Conservation (phyloP, 2,797 vertebrate genomes). For the Channallabes apus region DNA sequence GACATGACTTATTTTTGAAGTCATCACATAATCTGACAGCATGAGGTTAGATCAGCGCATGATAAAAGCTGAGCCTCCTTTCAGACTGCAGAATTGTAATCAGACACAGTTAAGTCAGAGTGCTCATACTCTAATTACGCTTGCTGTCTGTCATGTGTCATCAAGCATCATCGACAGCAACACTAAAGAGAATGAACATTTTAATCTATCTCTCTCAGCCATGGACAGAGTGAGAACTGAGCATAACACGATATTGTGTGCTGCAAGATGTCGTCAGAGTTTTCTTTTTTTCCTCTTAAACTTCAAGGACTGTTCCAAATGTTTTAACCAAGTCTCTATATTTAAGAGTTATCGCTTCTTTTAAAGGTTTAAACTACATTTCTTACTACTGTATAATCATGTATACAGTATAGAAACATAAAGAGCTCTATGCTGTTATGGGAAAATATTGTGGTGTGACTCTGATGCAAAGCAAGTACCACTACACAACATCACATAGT, state of each 20-base stretch:
- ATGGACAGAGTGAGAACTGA: not conserved
- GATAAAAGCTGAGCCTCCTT: slow-evolving; percentile 27
- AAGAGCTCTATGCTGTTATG: not conserved
- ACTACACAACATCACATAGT: not conserved
- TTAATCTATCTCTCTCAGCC: not conserved
- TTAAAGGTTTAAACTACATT: not conserved
- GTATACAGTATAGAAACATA: not conserved
- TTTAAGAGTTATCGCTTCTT: not conserved
- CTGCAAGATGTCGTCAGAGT: not conserved
- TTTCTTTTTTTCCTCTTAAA: not conserved
- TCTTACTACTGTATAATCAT: no score
- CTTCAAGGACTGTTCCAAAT: not conserved
- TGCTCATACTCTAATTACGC: slow-evolving; percentile 13
- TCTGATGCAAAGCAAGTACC: not conserved
- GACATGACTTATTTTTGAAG: not conserved
- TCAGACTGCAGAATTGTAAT: slow-evolving; percentile 25
- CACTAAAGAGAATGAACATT: not conserved
- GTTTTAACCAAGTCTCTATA: not conserved
- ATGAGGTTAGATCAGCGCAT: not conserved
- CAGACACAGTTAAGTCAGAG: not conserved
- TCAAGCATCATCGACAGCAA: not conserved
- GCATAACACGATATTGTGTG: not conserved
- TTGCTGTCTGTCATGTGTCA: slow-evolving; percentile 37
- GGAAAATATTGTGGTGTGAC: not conserved
- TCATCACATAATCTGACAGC: not conserved